Base-by-base conservation (phyloP, 2,888 invertebrate species). In the Thyatira batis region DNA sequence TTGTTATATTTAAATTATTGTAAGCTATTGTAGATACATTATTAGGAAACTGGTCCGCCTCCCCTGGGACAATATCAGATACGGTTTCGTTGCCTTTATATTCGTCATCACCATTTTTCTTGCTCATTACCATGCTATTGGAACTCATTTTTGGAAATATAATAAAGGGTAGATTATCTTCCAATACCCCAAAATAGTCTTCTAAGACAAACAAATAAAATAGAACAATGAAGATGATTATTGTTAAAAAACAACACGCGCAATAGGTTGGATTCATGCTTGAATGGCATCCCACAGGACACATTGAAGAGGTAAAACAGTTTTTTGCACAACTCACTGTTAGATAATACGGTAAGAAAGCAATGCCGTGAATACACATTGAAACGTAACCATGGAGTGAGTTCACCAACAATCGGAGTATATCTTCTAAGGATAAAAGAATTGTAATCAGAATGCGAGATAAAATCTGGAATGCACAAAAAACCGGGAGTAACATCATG, bases 401-500 rank as follows among this genome's bases (percentile, higher is more conserved):
- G 17, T 39, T 5, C 8, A 39, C 39, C 8, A 39, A 17, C 17
- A 39, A 39, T 39, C 39, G 6, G 1, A 39, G 17, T 39, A 39
- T 39, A 17, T 39, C 39, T 8, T 39, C 39, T 17, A 39, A 8
- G 8, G 39, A n/a, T 39, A 39, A 39, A 1, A 28, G 23, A 30
- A 25, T 11, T n/a, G 27, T 9, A 21, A 39, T 39, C 39, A 39
- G 8, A 13, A 6, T 17, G 13, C 39, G 13, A 17, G 39, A 17
- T 17, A 17, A 5, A 8, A 17, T 39, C 17, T 39, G 39, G 17
- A 39, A 39, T 8, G 39, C 39, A 39, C 39, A 39, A 8, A 39
- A 17, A 39, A 39, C 39, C 17, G 39, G 39, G 13, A 39, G 43
- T 8, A 54, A 25, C 5, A 74, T 3, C 11, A 63, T 45, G 3